A percentile compares a stretch with the other conserved stretches of the same genome.
These are phyloP conservation scores for Anabas testudineus DNA, from an alignment of 2,797 vertebrate species.

Conservation along the genomic window DNA sequence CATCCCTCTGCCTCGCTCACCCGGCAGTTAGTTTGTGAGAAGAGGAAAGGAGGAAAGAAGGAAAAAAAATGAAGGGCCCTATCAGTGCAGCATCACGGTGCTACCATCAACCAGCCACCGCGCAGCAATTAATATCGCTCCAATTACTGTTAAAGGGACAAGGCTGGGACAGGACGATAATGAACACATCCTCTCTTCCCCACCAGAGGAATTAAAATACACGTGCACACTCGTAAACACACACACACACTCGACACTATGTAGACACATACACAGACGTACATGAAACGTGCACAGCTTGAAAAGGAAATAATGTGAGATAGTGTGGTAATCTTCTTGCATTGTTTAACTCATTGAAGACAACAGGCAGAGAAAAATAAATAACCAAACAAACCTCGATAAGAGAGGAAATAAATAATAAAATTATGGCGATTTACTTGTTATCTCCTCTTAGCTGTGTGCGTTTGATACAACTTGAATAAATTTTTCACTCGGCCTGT, in stretches of 20 bases:
- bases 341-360: conserved; percentile 82
- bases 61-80: conserved; percentile 57
- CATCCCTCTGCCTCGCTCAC: conserved; percentile 64
- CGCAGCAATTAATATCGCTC: conserved; percentile 91
- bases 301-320: conserved; percentile 76
- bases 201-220: conserved; percentile 81
- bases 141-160: conserved; percentile 90
- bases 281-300: conserved; percentile 74
- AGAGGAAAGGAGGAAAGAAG: conserved; percentile 34
- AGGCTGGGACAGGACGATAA: conserved; percentile 89
- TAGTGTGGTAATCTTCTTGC: conserved; percentile 76
- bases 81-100: conserved; percentile 88
- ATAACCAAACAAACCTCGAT: conserved; percentile 76
- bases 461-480: conserved; percentile 58
- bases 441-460: conserved; percentile 70
- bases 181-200: conserved; percentile 88
- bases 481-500: conserved; percentile 49
- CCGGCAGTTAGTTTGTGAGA: conserved; percentile 87
- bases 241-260: conserved; percentile 5
- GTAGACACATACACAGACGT: conserved; percentile 27
- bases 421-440: conserved; percentile 75
- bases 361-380: conserved; percentile 77
- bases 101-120: conserved; percentile 88
- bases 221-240: conserved; percentile 29
- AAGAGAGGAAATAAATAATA: conserved; percentile 78